A percentile compares a stretch with the other conserved stretches of the same genome.
These are phyloP conservation scores for Apistogramma diplotaenia DNA, from an alignment of 2,113 vertebrate species.

Conservation along the genomic window DNA sequence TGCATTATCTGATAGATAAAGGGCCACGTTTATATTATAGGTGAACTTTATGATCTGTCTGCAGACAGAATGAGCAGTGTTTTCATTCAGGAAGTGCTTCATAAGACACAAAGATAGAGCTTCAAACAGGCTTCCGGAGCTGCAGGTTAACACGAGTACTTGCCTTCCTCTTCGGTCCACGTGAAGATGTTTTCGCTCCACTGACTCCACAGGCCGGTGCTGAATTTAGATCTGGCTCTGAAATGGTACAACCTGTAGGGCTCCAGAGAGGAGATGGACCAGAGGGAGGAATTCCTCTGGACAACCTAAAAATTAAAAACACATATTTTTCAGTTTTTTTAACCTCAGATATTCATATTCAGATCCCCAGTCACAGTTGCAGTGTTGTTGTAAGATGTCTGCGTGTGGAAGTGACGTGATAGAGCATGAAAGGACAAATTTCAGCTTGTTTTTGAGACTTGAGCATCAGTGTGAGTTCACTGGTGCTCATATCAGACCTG, in stretches of 20 bases:
- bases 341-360: neutral
- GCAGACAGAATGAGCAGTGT: neutral
- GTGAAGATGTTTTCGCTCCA: constrained; percentile 56
- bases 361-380: neutral
- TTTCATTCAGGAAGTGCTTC: neutral
- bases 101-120: neutral
- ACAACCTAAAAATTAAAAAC: constrained; percentile 19
- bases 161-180: constrained; percentile 76
- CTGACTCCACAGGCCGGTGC: constrained; percentile 69
- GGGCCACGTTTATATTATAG: neutral
- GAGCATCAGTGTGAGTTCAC: neutral
- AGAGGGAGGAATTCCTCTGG: neutral
- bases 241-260: constrained; percentile 58
- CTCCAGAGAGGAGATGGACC: constrained; percentile 52
- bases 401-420: neutral
- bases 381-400: neutral
- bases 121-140: neutral
- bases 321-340: neutral
- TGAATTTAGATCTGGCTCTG: constrained; percentile 63
- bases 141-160: neutral
- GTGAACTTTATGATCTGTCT: neutral
- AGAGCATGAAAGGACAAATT: neutral
- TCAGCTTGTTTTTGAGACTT: neutral
- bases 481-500: neutral
- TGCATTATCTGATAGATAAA: constrained; percentile 18